Conservation (phyloP, 2,113 vertebrate genomes). For the Ophiodon elongatus region DNA sequence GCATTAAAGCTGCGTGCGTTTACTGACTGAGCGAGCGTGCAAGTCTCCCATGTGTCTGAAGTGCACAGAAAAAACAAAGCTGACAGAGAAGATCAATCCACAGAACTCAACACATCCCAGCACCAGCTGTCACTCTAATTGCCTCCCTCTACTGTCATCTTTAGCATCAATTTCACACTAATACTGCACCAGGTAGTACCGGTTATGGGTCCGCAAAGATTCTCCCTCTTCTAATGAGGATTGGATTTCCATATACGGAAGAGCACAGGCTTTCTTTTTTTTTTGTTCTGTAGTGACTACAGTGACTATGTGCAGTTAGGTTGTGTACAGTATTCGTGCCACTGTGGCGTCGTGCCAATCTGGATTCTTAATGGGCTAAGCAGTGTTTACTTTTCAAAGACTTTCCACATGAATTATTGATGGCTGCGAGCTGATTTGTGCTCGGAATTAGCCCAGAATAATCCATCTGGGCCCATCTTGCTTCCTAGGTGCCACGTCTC, state of each 20-base stretch:
- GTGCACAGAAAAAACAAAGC: slow-evolving; percentile 47
- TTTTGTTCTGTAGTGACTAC: slow-evolving; percentile 9
- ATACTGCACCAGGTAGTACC: slow-evolving; percentile 62
- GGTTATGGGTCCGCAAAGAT: slow-evolving; percentile 51
- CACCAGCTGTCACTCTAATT: slow-evolving; percentile 77
- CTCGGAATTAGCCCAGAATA: slow-evolving; percentile 71
- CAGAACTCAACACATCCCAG: slow-evolving; percentile 50
- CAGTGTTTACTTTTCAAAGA: slow-evolving; percentile 79
- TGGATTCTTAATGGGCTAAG: slow-evolving; percentile 73
- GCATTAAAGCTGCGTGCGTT: slow-evolving; percentile 50
- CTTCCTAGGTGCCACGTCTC: slow-evolving; percentile 50
- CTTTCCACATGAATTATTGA: slow-evolving; percentile 82
- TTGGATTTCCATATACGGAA: slow-evolving; percentile 56
- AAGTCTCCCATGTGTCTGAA: slow-evolving; percentile 49
- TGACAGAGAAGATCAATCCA: slow-evolving; percentile 67
- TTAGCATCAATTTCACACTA: slow-evolving; percentile 64
- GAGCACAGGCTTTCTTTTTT: slow-evolving; percentile 13
- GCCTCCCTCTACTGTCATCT: slow-evolving; percentile 64
- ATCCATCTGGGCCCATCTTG: slow-evolving; percentile 59
- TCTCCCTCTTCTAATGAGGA: slow-evolving; percentile 68
- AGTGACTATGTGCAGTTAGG: slow-evolving; percentile 34
- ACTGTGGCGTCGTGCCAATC: slow-evolving; percentile 58
- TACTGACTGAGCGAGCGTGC: slow-evolving; percentile 47
- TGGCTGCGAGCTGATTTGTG: slow-evolving; percentile 69
- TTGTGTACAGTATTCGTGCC: slow-evolving; percentile 38